Evolutionary conservation across 2,888 invertebrate species (phyloP).

Genomic region (Ophioninae sp.): DNA sequence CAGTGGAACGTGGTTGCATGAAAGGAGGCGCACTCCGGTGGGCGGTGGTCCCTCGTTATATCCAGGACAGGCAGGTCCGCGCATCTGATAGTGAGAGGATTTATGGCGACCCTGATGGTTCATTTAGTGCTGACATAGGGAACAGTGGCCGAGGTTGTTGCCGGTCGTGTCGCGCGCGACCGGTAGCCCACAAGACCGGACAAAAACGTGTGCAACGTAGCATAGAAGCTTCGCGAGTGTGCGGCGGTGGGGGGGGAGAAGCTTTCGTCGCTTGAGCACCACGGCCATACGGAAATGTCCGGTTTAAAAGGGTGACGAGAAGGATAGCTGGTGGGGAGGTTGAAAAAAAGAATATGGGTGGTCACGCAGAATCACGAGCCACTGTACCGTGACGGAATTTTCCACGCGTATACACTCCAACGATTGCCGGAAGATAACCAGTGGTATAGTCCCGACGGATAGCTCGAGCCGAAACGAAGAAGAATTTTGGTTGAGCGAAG

Average conservation of each 20-base stretch:
- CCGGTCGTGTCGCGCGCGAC: constrained; percentile 62
- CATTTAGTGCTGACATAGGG: constrained; percentile 76
- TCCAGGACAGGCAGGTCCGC: constrained; percentile 73
- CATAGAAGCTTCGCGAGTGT: constrained; percentile 57
- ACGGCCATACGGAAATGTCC: constrained; percentile 75
- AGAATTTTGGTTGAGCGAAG: constrained; percentile 31
- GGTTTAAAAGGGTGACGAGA: constrained; percentile 65
- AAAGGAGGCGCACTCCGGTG: constrained; percentile 74
- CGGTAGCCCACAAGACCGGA: constrained; percentile 47
- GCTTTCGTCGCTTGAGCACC: constrained; percentile 60
- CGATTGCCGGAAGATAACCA: constrained; percentile 55
- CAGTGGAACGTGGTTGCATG: constrained; percentile 58
- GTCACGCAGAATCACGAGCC: constrained; percentile 53
- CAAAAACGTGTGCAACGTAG: constrained; percentile 44
- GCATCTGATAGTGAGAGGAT: constrained; percentile 76
- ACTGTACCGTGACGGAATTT: constrained; percentile 61
- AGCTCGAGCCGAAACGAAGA: constrained; percentile 28
- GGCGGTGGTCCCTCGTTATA: constrained; percentile 78
- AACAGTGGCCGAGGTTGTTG: constrained; percentile 62
- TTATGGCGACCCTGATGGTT: constrained; percentile 77
- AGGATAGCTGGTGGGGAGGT: too few relatives aligned
- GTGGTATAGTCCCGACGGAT: constrained; percentile 53
- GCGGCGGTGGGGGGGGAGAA: constrained; percentile 31
- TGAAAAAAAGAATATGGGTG: constrained; percentile 56
- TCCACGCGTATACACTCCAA: constrained; percentile 36